phyloP scores from a whole-genome alignment of 1,140 invertebrate species.

The Oncopeltus fasciatus region DNA sequence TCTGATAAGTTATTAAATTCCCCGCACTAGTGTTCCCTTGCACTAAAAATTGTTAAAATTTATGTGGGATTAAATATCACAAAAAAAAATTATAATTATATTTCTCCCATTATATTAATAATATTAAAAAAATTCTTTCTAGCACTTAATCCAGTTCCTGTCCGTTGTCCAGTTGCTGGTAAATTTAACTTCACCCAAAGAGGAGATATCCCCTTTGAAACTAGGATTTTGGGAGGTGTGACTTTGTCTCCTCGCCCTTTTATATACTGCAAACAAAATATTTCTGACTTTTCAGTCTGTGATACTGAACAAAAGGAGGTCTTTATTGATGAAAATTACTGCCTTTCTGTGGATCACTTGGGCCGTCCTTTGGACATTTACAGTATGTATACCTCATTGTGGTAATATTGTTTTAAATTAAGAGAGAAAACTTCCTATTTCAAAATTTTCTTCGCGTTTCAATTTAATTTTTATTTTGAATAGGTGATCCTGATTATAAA shows the following conservation, averaged over 20 bases:
- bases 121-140: slow-evolving; percentile 21
- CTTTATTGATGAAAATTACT: slow-evolving; percentile 86
- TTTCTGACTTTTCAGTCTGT: slow-evolving; percentile 88
- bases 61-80: too few species aligned
- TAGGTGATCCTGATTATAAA: slow-evolving; percentile 85
- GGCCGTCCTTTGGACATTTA: slow-evolving; percentile 87
- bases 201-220: slow-evolving; percentile 77
- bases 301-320: slow-evolving; percentile 87
- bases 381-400: slow-evolving; percentile 51
- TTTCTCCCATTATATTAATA: too few species aligned
- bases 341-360: slow-evolving; percentile 86
- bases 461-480: not conserved
- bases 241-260: slow-evolving; percentile 83
- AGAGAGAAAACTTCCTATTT: too few species aligned
- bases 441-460: not conserved
- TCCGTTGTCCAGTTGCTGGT: slow-evolving; percentile 88
- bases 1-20: too few species aligned
- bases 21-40: too few species aligned
- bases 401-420: too few species aligned
- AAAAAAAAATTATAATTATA: too few species aligned
- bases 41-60: too few species aligned
- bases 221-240: slow-evolving; percentile 84
- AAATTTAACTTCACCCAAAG: slow-evolving; percentile 86
- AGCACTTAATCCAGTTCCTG: slow-evolving; percentile 82
- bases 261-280: slow-evolving; percentile 82